Base-by-base conservation (phyloP, 2,797 vertebrate species). In the Crocodylus rhombifer region DNA sequence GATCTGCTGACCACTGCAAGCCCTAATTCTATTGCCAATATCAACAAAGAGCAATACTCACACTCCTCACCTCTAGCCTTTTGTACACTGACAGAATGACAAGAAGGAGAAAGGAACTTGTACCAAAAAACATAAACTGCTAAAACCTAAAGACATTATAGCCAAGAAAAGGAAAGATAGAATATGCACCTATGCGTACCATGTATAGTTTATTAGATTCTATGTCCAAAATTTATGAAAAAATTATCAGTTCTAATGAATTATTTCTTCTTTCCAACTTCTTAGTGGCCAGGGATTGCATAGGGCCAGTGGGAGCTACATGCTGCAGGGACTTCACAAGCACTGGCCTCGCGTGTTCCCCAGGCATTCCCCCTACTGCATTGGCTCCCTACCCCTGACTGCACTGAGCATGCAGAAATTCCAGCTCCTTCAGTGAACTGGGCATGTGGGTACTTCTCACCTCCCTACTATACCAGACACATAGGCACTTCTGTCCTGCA, bases 211-310 rank as follows among this genome's bases (percentile, higher is more conserved):
- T 23, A 5, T 30, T 78, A 7, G 1, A 18, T 87, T 88, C n/a
- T 84, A 82, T 2, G 26, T 1, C 5, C 6, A 93, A 89, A 89
- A 77, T 65, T 62, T 26, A 17, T 15, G 7, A 14, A 84, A 88
- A 14, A 88, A 20, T 64, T 42, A 60, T n/a, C 21, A 57, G 20
- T 42, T 87, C 71, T 65, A 21, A 86, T 87, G 87, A 42, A 71
- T 51, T 23, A 25, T 42, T 71, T 51, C 42, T 51, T 51, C 42
- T 51, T 9, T 10, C 9, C 42, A 51, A 51, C 42, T 51, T 51
- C 42, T 51, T 51, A 51, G 42, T 11, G 42, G 42, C 42, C 42
- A 51, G 42, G 42, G 42, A 51, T 9, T 51, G 42, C 42, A 51
- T 51, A 9, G 10, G 42, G 42, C 42, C 42, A 51, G 42, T 51